These are phyloP conservation scores for Heloderma charlesbogerti DNA, from an alignment of 2,113 vertebrate genomes.

Conservation along the genomic window DNA sequence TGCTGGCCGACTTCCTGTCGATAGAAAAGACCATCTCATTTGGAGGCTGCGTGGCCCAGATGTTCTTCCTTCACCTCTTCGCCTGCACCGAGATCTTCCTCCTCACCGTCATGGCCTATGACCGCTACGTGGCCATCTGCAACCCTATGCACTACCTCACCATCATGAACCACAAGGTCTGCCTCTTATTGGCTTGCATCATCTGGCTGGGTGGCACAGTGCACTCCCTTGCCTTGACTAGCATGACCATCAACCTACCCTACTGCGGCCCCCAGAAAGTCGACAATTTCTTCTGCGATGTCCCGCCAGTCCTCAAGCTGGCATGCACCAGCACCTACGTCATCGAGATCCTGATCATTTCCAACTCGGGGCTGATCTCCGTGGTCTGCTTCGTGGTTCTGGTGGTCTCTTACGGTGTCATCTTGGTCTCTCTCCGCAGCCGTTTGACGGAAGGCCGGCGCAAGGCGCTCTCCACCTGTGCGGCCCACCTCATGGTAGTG, in stretches of 20 bases:
- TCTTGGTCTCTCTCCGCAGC: slow-evolving; percentile 64
- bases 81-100: slow-evolving; percentile 74
- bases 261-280: slow-evolving; percentile 71
- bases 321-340: slow-evolving; percentile 65
- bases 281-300: slow-evolving; percentile 76
- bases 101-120: slow-evolving; percentile 75
- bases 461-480: slow-evolving; percentile 73
- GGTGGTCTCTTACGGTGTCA: slow-evolving; percentile 66
- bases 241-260: slow-evolving; percentile 68
- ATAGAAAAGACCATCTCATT: slow-evolving; percentile 67
- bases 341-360: slow-evolving; percentile 69
- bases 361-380: slow-evolving; percentile 69
- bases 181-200: slow-evolving; percentile 48
- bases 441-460: slow-evolving; percentile 51
- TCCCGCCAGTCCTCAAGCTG: slow-evolving; percentile 66
- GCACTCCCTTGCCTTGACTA: slow-evolving; percentile 67
- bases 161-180: slow-evolving; percentile 71
- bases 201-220: slow-evolving; percentile 64
- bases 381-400: slow-evolving; percentile 67
- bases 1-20: slow-evolving; percentile 64
- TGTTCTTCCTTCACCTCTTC: slow-evolving; percentile 74
- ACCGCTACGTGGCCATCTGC: slow-evolving; percentile 74
- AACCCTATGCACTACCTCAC: slow-evolving; percentile 70
- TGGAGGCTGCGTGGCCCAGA: slow-evolving; percentile 65
- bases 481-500: slow-evolving; percentile 68